Conservation (phyloP, 37 sponge, comb jelly and placozoan species). For the Halisarca cf. caerulea region DNA sequence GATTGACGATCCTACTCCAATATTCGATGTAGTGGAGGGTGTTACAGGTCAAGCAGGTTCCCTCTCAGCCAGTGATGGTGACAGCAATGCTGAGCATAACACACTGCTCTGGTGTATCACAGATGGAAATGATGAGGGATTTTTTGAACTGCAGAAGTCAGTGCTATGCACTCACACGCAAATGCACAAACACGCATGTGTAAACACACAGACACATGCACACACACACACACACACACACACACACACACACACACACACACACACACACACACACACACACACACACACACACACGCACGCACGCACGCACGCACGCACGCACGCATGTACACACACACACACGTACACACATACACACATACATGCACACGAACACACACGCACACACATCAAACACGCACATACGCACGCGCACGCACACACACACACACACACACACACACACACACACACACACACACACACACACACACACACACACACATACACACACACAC, state of each 20-base stretch:
- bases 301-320: background rate
- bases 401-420: background rate
- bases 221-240: background rate
- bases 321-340: background rate
- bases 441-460: background rate
- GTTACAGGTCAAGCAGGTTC: background rate
- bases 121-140: conserved; percentile 4
- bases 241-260: background rate
- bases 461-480: background rate
- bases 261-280: background rate
- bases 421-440: background rate
- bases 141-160: conserved; percentile 6
- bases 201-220: background rate
- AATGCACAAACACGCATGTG: background rate
- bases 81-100: background rate
- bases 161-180: background rate
- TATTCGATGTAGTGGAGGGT: background rate
- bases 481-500: background rate
- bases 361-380: background rate
- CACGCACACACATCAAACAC: background rate
- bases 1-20: background rate
- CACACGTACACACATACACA: background rate
- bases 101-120: conserved; percentile 16
- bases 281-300: background rate
- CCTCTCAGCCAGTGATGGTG: conserved; percentile 1